These are phyloP conservation scores for Amblyopsis hoosieri DNA, from an alignment of 2,797 vertebrate species.

Conservation along the genomic window DNA sequence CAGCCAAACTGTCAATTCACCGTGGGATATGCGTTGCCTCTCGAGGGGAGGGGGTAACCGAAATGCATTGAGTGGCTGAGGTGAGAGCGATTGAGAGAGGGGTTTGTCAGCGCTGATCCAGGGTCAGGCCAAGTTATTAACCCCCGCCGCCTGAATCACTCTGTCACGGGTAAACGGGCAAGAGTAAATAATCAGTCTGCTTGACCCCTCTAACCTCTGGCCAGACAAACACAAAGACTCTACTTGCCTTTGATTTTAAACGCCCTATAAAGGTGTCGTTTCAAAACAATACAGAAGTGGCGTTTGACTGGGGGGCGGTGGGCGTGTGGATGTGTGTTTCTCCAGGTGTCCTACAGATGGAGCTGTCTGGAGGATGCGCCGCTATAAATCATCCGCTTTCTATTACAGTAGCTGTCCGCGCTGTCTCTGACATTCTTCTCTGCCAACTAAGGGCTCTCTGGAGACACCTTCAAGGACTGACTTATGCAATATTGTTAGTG, in stretches of 20 bases:
- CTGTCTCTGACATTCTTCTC: constrained; percentile 33
- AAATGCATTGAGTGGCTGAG: neutral
- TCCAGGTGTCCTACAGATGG: constrained; percentile 12
- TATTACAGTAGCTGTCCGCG: constrained; percentile 43
- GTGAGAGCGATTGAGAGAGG: constrained; percentile 12
- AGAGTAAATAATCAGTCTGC: constrained; percentile 60
- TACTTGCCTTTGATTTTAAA: constrained; percentile 15
- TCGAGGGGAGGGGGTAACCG: constrained; percentile 21
- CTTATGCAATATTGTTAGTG: constrained; percentile 44
- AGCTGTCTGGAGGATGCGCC: constrained; percentile 26
- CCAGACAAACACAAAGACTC: constrained; percentile 46
- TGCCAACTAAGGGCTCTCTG: constrained; percentile 32
- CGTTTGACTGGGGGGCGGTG: constrained; percentile 1
- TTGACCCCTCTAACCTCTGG: constrained; percentile 56
- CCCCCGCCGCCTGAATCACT: constrained; percentile 60
- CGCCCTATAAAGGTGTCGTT: constrained; percentile 29
- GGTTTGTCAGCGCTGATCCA: constrained; percentile 60
- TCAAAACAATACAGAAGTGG: constrained; percentile 26
- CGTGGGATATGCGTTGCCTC: constrained; percentile 25
- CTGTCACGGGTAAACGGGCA: constrained; percentile 61
- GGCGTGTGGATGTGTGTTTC: neutral
- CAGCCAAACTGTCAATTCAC: constrained; percentile 1
- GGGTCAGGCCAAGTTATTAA: constrained; percentile 75
- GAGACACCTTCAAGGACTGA: constrained; percentile 45
- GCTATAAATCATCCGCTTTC: constrained; percentile 48